Evolutionary conservation across 2,888 invertebrate species (phyloP), one percentile per base, ranked within the genome.

Genomic region (Plagodis pulveraria): DNA sequence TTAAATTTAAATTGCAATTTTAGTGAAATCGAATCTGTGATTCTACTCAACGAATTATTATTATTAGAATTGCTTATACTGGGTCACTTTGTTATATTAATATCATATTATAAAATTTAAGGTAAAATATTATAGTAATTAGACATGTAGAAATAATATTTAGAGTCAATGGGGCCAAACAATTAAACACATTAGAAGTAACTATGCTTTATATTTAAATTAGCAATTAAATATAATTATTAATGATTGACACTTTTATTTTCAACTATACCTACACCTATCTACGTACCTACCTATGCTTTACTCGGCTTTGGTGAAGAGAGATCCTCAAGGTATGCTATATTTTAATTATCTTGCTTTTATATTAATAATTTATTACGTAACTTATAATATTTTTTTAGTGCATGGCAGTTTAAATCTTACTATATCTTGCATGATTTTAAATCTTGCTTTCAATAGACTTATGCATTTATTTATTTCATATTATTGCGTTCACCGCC

Each of bases 281-380:
- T 22, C 22, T 22, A 22, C 22, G 22, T 22, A 22, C 22, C 50
- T 58, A 35, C 40, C 44, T 22, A 41, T 36, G 56, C 52, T 56
- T 56, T 32, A 32, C 34, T 55, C 49, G 36, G 60, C 55, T 55
- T 58, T 59, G 55, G 49, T 60, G 42, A 34, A 44, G 41, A 53
- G 48, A 47, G 51, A 35, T 42, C 40, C 49, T 45, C 11, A 42
- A 57, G 57, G 60, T 56, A 45, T 33, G 60, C 6, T 40, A 6
- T 9, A 47, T 5, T 54, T 46, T 34, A 33, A 35, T 9, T 45
- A 47, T 6, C 54, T 46, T 10, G 33, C 6, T 6, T 45, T 43
- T 34, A 34, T 38, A 46, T 22, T 33, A 40, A 47, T 43, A 44
- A 10, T 40, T 43, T 12, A 33, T 4, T 41, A 34, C 7, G 12